phyloP scores from a whole-genome alignment of 2,888 invertebrate genomes.

The Asteroscopus sphinx region DNA sequence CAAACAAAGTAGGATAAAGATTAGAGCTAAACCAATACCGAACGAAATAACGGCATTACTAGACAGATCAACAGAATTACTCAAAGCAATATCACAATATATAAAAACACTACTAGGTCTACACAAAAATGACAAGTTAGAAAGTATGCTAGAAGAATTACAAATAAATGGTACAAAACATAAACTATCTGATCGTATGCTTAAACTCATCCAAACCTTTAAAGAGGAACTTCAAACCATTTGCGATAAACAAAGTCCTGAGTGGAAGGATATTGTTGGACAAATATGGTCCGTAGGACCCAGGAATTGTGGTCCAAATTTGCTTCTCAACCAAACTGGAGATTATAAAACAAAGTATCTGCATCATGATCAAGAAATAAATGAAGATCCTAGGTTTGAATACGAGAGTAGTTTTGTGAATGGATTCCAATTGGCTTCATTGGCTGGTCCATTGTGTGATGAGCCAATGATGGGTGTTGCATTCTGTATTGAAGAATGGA shows the following conservation, averaged over 20 bases:
- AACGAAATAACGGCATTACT: slow-evolving; percentile 92
- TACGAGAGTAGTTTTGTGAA: slow-evolving; percentile 95
- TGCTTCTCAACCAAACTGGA: slow-evolving; percentile 94
- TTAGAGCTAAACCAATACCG: slow-evolving; percentile 95
- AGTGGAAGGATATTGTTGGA: slow-evolving; percentile 88
- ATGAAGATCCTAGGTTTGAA: slow-evolving; percentile 89
- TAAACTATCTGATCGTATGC: slow-evolving; percentile 79
- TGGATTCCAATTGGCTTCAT: slow-evolving; percentile 95
- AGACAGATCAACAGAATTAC: slow-evolving; percentile 92
- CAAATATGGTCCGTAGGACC: slow-evolving; percentile 98
- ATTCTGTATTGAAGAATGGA: slow-evolving; percentile 97
- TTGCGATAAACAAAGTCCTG: slow-evolving; percentile 89
- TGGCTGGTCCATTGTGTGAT: slow-evolving; percentile 98
- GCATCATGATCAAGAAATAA: slow-evolving; percentile 76
- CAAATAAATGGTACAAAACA: slow-evolving; percentile 72
- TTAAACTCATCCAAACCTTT: slow-evolving; percentile 83
- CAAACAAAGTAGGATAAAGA: slow-evolving; percentile 92
- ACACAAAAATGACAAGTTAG: slow-evolving; percentile 77
- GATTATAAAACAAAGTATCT: slow-evolving; percentile 90
- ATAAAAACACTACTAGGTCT: slow-evolving; percentile 81
- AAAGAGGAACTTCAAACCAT: slow-evolving; percentile 90
- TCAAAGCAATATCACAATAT: slow-evolving; percentile 91
- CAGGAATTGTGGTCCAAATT: slow-evolving; percentile 96
- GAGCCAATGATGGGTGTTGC: slow-evolving; percentile 99
- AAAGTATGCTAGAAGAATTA: slow-evolving; percentile 72